Evolutionary conservation across 2,113 vertebrate genomes (phyloP).

Genomic region (Lampris incognitus): DNA sequence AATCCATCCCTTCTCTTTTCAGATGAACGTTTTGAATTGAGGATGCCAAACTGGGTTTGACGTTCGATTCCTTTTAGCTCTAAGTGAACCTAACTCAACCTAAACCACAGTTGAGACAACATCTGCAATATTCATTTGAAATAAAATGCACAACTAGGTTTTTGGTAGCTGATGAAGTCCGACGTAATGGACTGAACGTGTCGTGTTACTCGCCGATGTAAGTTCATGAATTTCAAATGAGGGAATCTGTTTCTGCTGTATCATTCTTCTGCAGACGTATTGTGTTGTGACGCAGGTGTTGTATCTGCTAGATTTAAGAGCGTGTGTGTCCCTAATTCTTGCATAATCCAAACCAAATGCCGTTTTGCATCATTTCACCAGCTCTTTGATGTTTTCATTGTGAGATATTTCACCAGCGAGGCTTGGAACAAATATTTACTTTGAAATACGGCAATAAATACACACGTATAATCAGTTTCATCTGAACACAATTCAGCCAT

Average conservation of each 20-base stretch:
- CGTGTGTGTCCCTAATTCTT: not conserved
- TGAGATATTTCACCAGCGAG: not conserved
- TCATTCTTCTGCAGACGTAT: not conserved
- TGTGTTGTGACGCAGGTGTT: not conserved
- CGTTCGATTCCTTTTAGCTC: not conserved
- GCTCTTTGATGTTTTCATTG: not conserved
- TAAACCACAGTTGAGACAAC: not conserved
- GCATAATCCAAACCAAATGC: not conserved
- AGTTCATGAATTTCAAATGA: not conserved
- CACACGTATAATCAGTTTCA: not conserved
- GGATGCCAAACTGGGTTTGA: not conserved
- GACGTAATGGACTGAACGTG: not conserved
- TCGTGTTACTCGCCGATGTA: not conserved
- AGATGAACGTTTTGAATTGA: not conserved
- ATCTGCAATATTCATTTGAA: not conserved
- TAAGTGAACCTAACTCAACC: not conserved
- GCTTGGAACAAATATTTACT: not conserved
- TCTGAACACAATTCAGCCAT: not conserved
- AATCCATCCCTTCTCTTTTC: not conserved
- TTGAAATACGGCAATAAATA: not conserved
- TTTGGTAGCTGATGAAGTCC: not conserved
- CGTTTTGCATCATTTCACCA: not conserved
- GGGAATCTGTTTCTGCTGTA: not conserved
- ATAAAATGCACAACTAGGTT: not conserved
- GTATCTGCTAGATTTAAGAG: not conserved